These are phyloP conservation scores for Prietella phreatophila DNA, from an alignment of 2,113 vertebrate genomes.

Conservation along the genomic window DNA sequence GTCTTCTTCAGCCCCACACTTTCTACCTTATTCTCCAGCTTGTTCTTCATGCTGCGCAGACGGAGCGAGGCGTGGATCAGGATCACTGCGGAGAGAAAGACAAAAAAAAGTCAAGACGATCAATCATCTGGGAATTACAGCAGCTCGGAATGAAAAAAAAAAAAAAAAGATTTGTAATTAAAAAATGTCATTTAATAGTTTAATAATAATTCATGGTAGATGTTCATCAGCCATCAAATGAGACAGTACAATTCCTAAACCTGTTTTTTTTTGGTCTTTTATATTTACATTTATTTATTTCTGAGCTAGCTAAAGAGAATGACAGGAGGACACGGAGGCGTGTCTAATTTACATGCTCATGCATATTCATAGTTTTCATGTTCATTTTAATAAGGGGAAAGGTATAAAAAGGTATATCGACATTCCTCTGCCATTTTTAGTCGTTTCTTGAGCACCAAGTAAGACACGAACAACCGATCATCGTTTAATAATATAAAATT, in stretches of 20 bases:
- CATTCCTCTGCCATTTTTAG: not conserved
- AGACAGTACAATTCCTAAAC: not conserved
- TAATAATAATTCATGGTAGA: not conserved
- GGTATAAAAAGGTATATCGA: too few species aligned
- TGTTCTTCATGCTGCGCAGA: conserved; percentile 93
- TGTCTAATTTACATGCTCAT: not conserved
- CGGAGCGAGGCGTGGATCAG: conserved; percentile 91
- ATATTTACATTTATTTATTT: not conserved
- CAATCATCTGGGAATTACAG: not conserved
- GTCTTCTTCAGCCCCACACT: conserved; percentile 89
- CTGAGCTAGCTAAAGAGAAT: not conserved
- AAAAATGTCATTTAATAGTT: not conserved
- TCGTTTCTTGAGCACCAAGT: not conserved
- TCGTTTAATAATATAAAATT: not conserved
- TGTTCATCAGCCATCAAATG: too few species aligned
- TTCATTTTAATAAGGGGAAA: not conserved
- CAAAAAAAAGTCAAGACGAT: conserved; percentile 26
- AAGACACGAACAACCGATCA: not conserved
- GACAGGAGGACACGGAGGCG: not conserved
- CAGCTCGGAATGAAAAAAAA: not conserved
- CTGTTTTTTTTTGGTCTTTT: not conserved
- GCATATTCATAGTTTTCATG: not conserved
- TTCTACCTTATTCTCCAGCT: conserved; percentile 95
- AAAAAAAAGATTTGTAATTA: not conserved
- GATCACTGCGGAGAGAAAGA: conserved; percentile 75